Evolutionary conservation across 2,888 invertebrate genomes (phyloP).

Genomic region (Erebia epiphron): DNA sequence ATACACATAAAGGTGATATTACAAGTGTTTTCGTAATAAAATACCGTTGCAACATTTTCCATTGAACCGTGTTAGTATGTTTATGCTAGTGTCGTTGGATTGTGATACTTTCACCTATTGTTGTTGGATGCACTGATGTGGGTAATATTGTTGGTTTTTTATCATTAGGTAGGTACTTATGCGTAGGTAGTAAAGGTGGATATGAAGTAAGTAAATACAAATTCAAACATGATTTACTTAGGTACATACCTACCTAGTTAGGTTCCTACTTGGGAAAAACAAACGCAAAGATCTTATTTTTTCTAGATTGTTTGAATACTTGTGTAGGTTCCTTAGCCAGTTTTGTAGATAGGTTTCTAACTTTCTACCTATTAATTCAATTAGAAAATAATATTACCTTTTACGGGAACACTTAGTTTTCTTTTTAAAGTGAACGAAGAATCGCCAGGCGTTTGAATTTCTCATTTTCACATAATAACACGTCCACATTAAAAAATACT

Average conservation of each 20-base stretch:
- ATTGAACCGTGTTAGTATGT: conserved; percentile 35
- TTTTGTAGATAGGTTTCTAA: too few species aligned
- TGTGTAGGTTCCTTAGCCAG: background rate
- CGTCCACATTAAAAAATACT: background rate
- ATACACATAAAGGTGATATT: conserved; percentile 17
- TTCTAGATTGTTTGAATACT: background rate
- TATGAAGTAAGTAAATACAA: background rate
- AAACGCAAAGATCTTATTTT: background rate
- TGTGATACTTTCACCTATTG: conserved; percentile 39
- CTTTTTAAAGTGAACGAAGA: too few species aligned
- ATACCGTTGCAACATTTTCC: conserved; percentile 35
- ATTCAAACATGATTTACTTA: background rate
- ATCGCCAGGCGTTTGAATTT: too few species aligned
- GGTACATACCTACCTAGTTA: background rate
- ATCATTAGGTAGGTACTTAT: background rate
- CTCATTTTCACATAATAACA: too few species aligned
- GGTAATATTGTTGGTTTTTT: background rate
- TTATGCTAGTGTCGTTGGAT: conserved; percentile 21
- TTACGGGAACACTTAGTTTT: too few species aligned
- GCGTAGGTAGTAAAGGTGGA: background rate
- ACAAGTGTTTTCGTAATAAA: background rate
- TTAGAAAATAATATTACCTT: too few species aligned
- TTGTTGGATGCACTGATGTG: conserved; percentile 15
- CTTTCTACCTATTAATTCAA: too few species aligned
- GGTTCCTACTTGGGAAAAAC: background rate